Evolutionary conservation across 2,888 invertebrate species (phyloP).

Genomic region (Cryptocephalus moraei): DNA sequence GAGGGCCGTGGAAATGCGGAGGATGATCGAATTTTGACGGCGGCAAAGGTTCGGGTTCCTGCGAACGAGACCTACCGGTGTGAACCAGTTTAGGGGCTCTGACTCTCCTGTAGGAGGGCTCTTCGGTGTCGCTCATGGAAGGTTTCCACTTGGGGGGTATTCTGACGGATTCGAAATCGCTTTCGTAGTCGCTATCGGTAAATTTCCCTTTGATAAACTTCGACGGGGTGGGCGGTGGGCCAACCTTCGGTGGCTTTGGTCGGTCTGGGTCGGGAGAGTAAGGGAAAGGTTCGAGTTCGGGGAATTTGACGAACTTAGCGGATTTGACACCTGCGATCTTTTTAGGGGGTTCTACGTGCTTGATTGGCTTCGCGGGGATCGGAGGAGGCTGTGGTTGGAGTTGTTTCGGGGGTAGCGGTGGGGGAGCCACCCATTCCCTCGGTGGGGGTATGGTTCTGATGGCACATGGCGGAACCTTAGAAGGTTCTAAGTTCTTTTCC

Average conservation of each 20-base stretch:
- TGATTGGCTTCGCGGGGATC: constrained; percentile 30
- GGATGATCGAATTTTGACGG: constrained; percentile 48
- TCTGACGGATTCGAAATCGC: constrained; percentile 45
- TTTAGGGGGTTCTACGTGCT: constrained; percentile 24
- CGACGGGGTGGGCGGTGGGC: constrained; percentile 47
- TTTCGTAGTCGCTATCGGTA: constrained; percentile 58
- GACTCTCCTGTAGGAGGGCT: constrained; percentile 46
- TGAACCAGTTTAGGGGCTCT: constrained; percentile 40
- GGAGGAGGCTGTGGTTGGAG: constrained; percentile 37
- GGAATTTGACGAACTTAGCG: constrained; percentile 37
- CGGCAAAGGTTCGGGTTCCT: constrained; percentile 45
- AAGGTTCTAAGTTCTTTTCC: constrained; percentile 43
- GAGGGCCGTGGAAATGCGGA: constrained; percentile 34
- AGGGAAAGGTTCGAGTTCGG: constrained; percentile 42
- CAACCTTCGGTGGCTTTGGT: constrained; percentile 30
- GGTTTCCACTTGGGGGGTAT: constrained; percentile 48
- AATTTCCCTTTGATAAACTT: constrained; percentile 48
- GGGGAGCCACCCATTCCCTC: constrained; percentile 30
- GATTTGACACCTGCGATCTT: constrained; percentile 21
- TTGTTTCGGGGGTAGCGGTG: constrained; percentile 37
- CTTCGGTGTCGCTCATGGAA: constrained; percentile 54
- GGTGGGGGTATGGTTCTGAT: constrained; percentile 46
- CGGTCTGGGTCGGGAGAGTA: constrained; percentile 40
- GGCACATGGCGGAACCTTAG: constrained; percentile 44
- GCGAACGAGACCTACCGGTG: constrained; percentile 45